phyloP scores from a whole-genome alignment of 2,888 invertebrate genomes.

The Malthinus seriepunctatus region DNA sequence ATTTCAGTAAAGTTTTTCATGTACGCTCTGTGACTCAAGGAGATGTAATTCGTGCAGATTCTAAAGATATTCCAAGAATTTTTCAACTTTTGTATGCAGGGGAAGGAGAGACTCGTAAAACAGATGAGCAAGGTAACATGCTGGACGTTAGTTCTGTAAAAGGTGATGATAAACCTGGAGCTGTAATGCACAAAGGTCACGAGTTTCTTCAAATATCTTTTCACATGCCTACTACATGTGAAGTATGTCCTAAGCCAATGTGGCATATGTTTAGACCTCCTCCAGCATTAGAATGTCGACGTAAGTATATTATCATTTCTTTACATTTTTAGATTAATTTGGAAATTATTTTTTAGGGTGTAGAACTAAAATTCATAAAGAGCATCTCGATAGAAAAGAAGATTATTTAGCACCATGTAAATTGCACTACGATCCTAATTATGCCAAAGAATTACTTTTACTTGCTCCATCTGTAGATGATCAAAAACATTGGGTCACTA shows the following conservation, averaged over 20 bases:
- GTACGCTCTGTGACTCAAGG: constrained; percentile 98
- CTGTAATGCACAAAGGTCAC: constrained; percentile 86
- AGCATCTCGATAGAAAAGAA: constrained; percentile 86
- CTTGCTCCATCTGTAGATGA: constrained; percentile 84
- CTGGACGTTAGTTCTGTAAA: constrained; percentile 60
- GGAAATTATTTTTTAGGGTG: constrained; percentile 67
- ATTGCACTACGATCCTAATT: constrained; percentile 91
- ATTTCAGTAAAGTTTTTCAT: constrained; percentile 93
- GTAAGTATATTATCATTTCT: constrained; percentile 59
- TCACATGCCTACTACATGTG: constrained; percentile 98
- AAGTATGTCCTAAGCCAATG: constrained; percentile 94
- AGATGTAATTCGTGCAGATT: constrained; percentile 98
- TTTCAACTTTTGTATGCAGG: constrained; percentile 97
- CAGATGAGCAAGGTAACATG: constrained; percentile 62
- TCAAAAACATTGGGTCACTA: constrained; percentile 91
- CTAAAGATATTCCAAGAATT: constrained; percentile 98
- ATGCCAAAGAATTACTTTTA: constrained; percentile 91
- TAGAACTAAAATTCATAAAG: constrained; percentile 96
- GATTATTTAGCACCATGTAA: constrained; percentile 94
- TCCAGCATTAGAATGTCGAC: constrained; percentile 94
- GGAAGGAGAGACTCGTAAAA: constrained; percentile 88
- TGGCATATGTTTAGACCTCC: constrained; percentile 99
- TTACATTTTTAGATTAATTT: neutral
- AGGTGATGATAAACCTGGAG: constrained; percentile 61
- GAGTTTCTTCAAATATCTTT: constrained; percentile 95